Evolutionary conservation across 53 echinoderm and acorn worm species (phyloP).

Genomic region (Antedon mediterranea): DNA sequence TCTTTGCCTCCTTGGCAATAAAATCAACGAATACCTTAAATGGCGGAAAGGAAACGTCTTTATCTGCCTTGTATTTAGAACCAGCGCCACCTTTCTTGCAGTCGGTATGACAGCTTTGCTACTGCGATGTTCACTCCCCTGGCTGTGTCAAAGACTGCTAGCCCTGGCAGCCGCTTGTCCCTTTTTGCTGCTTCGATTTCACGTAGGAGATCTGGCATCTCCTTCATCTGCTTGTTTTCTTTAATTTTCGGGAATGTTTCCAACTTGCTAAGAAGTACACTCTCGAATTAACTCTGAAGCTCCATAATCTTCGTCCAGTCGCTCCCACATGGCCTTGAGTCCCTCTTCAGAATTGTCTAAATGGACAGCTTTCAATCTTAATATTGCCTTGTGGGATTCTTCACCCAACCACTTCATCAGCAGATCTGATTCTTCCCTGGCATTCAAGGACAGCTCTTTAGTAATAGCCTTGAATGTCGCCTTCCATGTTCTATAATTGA

Average conservation of each 20-base stretch:
- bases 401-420: constrained; percentile 31
- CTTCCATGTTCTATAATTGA: constrained; percentile 28
- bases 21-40: constrained; percentile 3
- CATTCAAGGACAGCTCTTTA: constrained; percentile 4
- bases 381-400: background rate
- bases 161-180: constrained; percentile 15
- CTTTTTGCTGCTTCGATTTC: constrained; percentile 26
- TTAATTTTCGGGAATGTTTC: background rate
- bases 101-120: constrained; percentile 16
- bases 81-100: constrained; percentile 14
- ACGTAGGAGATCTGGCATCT: background rate
- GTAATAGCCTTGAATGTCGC: constrained; percentile 18
- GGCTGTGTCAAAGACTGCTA: constrained; percentile 18
- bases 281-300: constrained; percentile 24
- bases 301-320: constrained; percentile 20
- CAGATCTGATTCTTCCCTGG: constrained; percentile 30
- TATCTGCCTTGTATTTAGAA: background rate
- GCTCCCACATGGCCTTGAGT: constrained; percentile 16
- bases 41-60: background rate
- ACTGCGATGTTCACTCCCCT: constrained; percentile 14
- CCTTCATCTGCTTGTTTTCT: background rate
- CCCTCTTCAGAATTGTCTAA: background rate
- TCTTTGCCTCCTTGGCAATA: background rate
- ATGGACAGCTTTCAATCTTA: background rate
- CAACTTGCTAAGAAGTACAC: background rate